phyloP scores from a whole-genome alignment of 2,888 invertebrate species.

The Pristionchus fissidentatus region DNA sequence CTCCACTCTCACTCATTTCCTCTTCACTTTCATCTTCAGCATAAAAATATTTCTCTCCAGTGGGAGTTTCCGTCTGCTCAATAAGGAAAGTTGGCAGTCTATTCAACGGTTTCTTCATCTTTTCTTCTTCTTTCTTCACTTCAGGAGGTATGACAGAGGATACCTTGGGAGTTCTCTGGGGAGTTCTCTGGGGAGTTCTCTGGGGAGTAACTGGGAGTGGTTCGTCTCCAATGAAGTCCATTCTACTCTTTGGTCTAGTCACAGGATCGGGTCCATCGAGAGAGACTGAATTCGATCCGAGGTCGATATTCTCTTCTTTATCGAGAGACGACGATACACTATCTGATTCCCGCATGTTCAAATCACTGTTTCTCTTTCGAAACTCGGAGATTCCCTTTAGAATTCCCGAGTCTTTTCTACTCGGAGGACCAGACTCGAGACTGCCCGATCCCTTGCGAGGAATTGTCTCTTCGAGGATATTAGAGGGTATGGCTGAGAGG shows the following conservation, averaged over 20 bases:
- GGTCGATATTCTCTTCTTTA: conserved; percentile 20
- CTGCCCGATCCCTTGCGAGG: neutral
- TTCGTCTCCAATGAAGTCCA: conserved; percentile 23
- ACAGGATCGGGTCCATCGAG: conserved; percentile 39
- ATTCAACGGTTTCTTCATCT: conserved; percentile 54
- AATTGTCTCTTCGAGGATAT: neutral
- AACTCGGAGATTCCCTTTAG: conserved; percentile 28
- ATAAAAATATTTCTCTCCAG: conserved; percentile 43
- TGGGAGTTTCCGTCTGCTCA: conserved; percentile 44
- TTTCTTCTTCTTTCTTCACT: neutral
- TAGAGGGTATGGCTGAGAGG: neutral
- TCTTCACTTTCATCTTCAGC: neutral
- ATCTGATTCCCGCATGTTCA: neutral
- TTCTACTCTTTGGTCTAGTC: conserved; percentile 10
- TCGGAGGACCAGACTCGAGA: neutral
- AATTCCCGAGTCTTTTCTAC: conserved; percentile 13
- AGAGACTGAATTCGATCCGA: neutral
- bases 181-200: neutral
- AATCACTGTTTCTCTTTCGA: conserved; percentile 4
- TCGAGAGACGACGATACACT: conserved; percentile 28
- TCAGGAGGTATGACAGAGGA: neutral
- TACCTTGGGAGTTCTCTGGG: neutral
- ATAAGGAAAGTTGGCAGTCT: conserved; percentile 54
- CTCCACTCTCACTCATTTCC: conserved; percentile 8
- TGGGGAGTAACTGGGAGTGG: neutral